Percentiles rank a stretch among this genome's conserved stretches.
Evolutionary conservation across 2,797 vertebrate genomes (phyloP).

Genomic region (Ceryle rudis): DNA sequence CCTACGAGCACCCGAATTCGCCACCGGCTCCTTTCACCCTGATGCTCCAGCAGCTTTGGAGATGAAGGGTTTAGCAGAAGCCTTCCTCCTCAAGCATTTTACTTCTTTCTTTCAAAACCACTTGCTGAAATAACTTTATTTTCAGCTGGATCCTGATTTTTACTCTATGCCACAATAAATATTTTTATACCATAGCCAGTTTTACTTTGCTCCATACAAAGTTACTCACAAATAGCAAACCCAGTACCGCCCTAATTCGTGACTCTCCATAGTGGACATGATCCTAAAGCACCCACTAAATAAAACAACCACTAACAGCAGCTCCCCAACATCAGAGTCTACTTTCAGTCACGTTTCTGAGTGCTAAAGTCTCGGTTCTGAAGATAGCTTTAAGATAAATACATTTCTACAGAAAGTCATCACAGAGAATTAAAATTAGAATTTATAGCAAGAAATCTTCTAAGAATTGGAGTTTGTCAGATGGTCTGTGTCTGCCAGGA

Average conservation of each 20-base stretch:
- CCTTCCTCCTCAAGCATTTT: neutral
- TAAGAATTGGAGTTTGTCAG: neutral
- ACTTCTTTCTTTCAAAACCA: neutral
- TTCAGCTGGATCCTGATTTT: neutral
- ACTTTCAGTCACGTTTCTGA: neutral
- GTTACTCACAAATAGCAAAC: neutral
- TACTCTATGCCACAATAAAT: neutral
- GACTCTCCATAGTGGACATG: fast-evolving
- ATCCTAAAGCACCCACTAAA: neutral
- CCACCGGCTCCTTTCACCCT: neutral
- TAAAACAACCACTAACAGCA: neutral
- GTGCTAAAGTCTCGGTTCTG: neutral
- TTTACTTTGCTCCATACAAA: neutral
- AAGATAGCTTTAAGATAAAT: neutral
- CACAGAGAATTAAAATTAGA: neutral
- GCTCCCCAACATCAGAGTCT: neutral
- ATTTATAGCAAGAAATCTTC: neutral
- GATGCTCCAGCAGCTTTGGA: neutral
- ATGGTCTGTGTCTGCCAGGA: neutral
- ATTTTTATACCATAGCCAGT: neutral
- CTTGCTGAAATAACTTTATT: neutral
- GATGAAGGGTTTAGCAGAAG: neutral
- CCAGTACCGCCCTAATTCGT: neutral
- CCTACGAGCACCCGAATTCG: neutral
- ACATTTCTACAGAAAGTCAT: neutral